Evolutionary conservation across 1,140 invertebrate species (phyloP), one percentile per base, ranked within the genome.

Genomic region (Coenobita brevimanus): DNA sequence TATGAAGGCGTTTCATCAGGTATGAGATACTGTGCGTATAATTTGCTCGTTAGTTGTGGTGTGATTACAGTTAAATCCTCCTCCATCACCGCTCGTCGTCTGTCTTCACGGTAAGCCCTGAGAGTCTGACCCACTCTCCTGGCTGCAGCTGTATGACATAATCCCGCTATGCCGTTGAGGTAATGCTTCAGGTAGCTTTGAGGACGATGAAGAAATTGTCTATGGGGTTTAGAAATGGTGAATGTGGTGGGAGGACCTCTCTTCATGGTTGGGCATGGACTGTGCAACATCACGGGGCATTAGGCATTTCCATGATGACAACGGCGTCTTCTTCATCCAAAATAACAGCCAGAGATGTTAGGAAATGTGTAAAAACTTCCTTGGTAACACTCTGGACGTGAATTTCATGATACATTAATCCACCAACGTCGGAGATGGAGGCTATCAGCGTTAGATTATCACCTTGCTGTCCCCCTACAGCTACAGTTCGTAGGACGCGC

Each of bases 21-120:
- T 36, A 4, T 62, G 21, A 21, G 24, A 62, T 60, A 62, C 24
- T 54, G 27, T 6, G 27, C 33, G 21, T 38, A 10, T 33, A 38
- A 81, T 62, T 76, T 76, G 73, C 73, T 50, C 46, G 57, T 64
- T 64, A 81, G 79, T 62, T 81, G 54, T 43, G 57, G 54, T 81
- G 15, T 64, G 33, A 81, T 4, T 24, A 81, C 54, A 81, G 17
- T 43, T 46, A 76, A 62, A 64, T 24, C 3, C 54, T 24, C 30
- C 38, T 36, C 60, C 79, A 64, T 67, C 36, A 24, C 60, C 33
- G 0, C 79, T 13, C 1, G 6, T 38, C 30, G 79, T 81, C 36
- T 64, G 73, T 43, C 79, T 6, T 62, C 33, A 62, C 6, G 78
- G 60, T 81, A 62, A 81, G 24, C 78, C 57, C 54, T 33, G 17